A percentile compares a stretch with the other conserved stretches of the same genome.
Evolutionary conservation across 2,113 vertebrate species (phyloP).

Genomic region (Cyphomyrus discorhynchus): DNA sequence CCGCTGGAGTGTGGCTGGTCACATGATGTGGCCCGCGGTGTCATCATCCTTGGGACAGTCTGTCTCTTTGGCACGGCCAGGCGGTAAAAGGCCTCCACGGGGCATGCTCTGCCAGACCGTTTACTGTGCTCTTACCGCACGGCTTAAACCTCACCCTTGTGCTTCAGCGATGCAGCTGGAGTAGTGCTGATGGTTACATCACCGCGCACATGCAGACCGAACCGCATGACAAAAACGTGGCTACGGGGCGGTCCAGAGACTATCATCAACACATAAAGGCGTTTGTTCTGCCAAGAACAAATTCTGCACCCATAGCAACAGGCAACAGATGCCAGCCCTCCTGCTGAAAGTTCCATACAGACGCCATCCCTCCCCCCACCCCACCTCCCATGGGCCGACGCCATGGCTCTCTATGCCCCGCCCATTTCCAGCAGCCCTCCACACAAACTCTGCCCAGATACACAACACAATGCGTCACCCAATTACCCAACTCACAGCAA

Average conservation of each 20-base stretch:
- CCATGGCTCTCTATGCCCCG: background rate
- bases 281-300: background rate
- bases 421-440: background rate
- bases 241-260: background rate
- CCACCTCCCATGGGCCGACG: background rate
- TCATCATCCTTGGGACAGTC: background rate
- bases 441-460: background rate
- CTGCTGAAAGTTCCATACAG: background rate
- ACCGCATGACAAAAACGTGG: background rate
- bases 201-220: background rate
- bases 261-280: background rate
- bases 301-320: background rate
- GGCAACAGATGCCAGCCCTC: background rate
- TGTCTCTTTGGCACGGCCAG: constrained; percentile 1
- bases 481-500: background rate
- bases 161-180: background rate
- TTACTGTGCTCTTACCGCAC: background rate
- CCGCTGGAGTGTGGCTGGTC: background rate
- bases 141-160: background rate
- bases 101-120: background rate
- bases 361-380: background rate
- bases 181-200: background rate
- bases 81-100: background rate
- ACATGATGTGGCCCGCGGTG: background rate
- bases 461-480: background rate